Percentiles rank a stretch among this genome's conserved stretches.
phyloP scores from a whole-genome alignment of 1,140 invertebrate genomes.

The Cherax quadricarinatus region DNA sequence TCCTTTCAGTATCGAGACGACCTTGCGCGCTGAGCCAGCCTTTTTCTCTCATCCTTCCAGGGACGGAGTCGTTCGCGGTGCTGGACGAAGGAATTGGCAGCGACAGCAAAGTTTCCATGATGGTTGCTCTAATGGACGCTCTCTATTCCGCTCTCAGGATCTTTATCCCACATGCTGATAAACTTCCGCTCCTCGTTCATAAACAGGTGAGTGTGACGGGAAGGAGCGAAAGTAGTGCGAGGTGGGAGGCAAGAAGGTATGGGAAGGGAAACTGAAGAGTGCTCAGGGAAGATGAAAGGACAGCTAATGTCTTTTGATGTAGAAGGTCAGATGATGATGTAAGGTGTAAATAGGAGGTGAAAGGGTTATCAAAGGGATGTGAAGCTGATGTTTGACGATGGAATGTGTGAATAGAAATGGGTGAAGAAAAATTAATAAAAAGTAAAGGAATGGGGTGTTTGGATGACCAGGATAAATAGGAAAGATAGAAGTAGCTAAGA shows the following conservation, averaged over 20 bases:
- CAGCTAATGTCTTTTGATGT: too few species aligned
- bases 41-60: conserved; percentile 9
- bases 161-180: conserved; percentile 58
- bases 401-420: too few species aligned
- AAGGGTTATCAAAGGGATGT: too few species aligned
- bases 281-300: too few species aligned
- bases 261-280: too few species aligned
- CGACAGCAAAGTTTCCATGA: conserved; percentile 73
- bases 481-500: too few species aligned
- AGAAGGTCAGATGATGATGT: too few species aligned
- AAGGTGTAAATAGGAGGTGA: too few species aligned
- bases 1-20: neutral
- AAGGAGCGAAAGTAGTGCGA: neutral
- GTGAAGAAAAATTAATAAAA: too few species aligned
- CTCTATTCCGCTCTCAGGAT: conserved; percentile 69
- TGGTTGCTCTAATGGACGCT: conserved; percentile 66
- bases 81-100: conserved; percentile 71
- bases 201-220: conserved; percentile 52
- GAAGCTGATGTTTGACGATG: too few species aligned
- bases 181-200: conserved; percentile 69
- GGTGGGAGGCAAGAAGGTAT: neutral
- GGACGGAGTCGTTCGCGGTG: conserved; percentile 69
- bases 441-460: too few species aligned
- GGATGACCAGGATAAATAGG: too few species aligned
- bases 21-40: neutral